Evolutionary conservation across 2,888 invertebrate genomes (phyloP).

Genomic region (Rhagonycha fulva): DNA sequence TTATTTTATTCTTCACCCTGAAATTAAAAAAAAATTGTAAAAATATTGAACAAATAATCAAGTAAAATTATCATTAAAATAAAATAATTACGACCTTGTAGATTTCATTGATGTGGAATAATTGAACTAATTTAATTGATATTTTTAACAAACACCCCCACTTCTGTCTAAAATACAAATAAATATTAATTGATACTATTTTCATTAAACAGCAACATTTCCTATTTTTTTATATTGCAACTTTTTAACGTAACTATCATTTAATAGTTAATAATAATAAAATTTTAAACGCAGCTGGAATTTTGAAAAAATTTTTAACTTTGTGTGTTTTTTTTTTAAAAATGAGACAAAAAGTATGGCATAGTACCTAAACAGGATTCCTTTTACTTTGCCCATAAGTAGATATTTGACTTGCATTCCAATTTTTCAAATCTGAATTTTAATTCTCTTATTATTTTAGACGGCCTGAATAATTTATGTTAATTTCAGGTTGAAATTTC

Average conservation of each 20-base stretch:
- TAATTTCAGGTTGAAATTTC: background rate
- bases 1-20: background rate
- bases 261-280: background rate
- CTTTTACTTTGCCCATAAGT: background rate
- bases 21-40: background rate
- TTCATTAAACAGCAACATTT: background rate
- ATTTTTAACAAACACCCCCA: background rate
- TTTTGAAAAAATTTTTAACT: background rate
- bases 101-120: background rate
- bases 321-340: background rate
- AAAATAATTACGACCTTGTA: background rate
- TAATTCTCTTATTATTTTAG: background rate
- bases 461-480: background rate
- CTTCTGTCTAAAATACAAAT: background rate
- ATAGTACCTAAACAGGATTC: background rate
- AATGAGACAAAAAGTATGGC: background rate
- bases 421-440: background rate
- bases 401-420: background rate
- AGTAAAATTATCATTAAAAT: background rate
- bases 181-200: background rate
- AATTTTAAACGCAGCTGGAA: background rate
- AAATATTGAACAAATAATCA: background rate
- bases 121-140: background rate
- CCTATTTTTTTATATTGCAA: background rate
- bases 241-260: background rate